phyloP scores from a whole-genome alignment of 2,888 invertebrate genomes.

The Idaea biselata region DNA sequence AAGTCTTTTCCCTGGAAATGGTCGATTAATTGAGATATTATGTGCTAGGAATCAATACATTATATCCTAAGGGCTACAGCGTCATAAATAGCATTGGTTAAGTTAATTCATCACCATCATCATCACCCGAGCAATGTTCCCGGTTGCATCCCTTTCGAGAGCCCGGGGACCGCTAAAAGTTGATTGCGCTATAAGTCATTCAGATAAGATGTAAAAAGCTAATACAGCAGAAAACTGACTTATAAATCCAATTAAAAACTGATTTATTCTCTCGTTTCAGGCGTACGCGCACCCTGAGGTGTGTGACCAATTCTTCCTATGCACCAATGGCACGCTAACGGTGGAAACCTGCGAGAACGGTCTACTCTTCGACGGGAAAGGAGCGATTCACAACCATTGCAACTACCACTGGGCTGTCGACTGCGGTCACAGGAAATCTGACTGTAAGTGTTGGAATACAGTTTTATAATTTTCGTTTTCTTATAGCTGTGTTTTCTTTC shows the following conservation, averaged over 20 bases:
- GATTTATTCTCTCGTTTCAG: constrained; percentile 53
- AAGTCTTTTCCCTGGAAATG: too few species aligned
- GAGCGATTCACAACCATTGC: constrained; percentile 94
- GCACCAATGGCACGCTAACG: constrained; percentile 93
- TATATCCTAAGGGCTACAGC: too few species aligned
- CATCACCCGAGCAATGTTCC: too few species aligned
- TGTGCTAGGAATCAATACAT: too few species aligned
- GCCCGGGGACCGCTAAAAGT: too few species aligned
- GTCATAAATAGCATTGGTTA: too few species aligned
- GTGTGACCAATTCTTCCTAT: constrained; percentile 94
- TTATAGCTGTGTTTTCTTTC: not conserved
- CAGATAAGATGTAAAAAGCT: too few species aligned
- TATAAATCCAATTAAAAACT: not conserved
- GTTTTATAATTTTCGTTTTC: not conserved
- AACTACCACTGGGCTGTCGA: constrained; percentile 96
- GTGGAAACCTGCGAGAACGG: constrained; percentile 96
- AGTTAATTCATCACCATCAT: too few species aligned
- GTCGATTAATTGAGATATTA: too few species aligned
- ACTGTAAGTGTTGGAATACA: constrained; percentile 80
- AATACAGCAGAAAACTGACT: not conserved
- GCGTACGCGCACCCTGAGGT: constrained; percentile 93
- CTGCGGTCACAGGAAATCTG: constrained; percentile 89
- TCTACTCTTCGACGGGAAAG: constrained; percentile 93
- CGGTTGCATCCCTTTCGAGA: too few species aligned
- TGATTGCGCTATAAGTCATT: too few species aligned